Evolutionary conservation across 2,113 vertebrate species (phyloP).

Genomic region (Notarius lentiginosus): DNA sequence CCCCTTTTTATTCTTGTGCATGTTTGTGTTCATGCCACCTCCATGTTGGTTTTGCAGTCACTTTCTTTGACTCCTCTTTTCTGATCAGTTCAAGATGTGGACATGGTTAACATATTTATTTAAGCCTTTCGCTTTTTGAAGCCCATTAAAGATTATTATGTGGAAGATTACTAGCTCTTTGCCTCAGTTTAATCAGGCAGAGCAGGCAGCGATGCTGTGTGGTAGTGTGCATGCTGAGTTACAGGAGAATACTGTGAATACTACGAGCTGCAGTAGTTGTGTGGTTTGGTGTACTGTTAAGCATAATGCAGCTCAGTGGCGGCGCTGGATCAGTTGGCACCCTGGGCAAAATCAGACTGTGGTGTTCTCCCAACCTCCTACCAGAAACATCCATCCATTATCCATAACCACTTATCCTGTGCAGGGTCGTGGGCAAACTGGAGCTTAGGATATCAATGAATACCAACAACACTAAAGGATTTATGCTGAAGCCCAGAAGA

Average conservation of each 20-base stretch:
- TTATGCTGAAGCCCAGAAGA: too few species aligned
- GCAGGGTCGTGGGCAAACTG: too few species aligned
- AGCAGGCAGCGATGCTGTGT: slow-evolving; percentile 2
- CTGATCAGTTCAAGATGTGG: slow-evolving; percentile 72
- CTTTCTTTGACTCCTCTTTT: slow-evolving; percentile 28
- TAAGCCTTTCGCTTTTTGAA: slow-evolving; percentile 69
- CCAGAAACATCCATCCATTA: too few species aligned
- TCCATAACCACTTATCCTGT: too few species aligned
- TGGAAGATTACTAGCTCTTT: slow-evolving; percentile 63
- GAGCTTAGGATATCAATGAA: too few species aligned
- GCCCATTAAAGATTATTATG: slow-evolving; percentile 71
- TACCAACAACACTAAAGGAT: too few species aligned
- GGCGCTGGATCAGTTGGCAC: too few species aligned
- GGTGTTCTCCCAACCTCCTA: too few species aligned
- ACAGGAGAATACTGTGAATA: not conserved
- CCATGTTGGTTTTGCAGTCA: slow-evolving; percentile 7
- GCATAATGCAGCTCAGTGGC: not conserved
- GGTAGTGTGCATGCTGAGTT: not conserved
- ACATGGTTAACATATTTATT: slow-evolving; percentile 68
- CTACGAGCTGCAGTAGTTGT: not conserved
- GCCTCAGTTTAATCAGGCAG: slow-evolving; percentile 33
- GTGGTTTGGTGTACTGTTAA: not conserved
- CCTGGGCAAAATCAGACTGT: too few species aligned
- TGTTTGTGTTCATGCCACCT: not conserved
- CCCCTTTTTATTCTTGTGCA: slow-evolving; percentile 3